Evolutionary conservation across 2,888 invertebrate genomes (phyloP), one percentile per base, ranked within the genome.

Genomic region (Papilio gigon): DNA sequence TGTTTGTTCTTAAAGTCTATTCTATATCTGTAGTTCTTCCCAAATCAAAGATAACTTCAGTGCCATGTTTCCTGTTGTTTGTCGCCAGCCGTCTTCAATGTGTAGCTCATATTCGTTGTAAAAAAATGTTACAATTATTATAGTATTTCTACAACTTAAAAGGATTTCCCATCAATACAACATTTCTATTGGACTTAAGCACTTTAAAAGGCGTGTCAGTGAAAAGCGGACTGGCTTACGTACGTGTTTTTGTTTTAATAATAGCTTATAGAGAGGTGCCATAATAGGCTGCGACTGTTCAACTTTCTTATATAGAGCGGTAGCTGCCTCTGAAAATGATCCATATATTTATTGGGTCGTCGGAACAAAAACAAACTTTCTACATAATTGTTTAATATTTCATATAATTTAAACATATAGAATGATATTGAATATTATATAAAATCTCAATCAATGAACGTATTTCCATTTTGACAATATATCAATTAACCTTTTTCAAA

Each of bases 241-340:
- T 69, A 74, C 74, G 74, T 77, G 80, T 87, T 88, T 89, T 88
- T 88, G 84, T 81, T 74, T 76, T 80, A 84, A 88, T 84, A 87
- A 86, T 88, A 86, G 87, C 83, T 87, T 84, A 85, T 85, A 87
- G 82, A 84, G 81, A 78, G 79, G 78, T 73, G 77, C 84, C 85
- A 83, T 86, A 87, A 85, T 84, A 83, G 85, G 87, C 81, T 75
- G 77, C 80, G 72, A 75, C 74, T 76, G 75, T 81, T 80, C 84
- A 77, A 81, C 88, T 89, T 89, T 88, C 89, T 81, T 86, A 75
- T 71, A 64, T 53, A 56, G 40, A 25, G 64, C 25, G 40, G 63
- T 37, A 35, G 27, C 12, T 25, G 35, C 40, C 62, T 58, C 56
- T 58, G 35, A 63, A 47, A 37, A 37, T 56, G 30, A 56, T 56